A percentile compares a stretch with the other conserved stretches of the same genome.
phyloP scores from a whole-genome alignment of 1,140 invertebrate genomes.

The Drosophila ficusphila region DNA sequence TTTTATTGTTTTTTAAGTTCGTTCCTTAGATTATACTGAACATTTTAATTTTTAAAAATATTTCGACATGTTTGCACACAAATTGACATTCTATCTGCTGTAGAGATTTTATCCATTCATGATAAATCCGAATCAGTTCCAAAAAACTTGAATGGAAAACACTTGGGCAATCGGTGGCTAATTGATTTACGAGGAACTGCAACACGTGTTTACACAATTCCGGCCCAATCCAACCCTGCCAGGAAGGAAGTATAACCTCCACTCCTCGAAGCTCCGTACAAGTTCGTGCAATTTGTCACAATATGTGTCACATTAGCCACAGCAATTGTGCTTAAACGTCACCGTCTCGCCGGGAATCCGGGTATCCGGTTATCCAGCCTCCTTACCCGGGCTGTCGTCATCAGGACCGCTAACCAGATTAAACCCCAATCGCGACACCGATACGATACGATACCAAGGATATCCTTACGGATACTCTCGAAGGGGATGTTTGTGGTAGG shows the following conservation, averaged over 20 bases:
- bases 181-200: conserved; percentile 45
- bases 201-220: conserved; percentile 71
- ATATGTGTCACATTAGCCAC: conserved; percentile 84
- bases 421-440: conserved; percentile 76
- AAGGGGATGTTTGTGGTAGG: conserved; percentile 14
- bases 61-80: too few species aligned
- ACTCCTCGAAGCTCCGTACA: conserved; percentile 15
- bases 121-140: neutral
- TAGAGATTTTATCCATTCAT: neutral
- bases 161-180: conserved; percentile 19
- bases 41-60: too few species aligned
- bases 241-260: conserved; percentile 4
- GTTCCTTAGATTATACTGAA: too few species aligned
- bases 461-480: conserved; percentile 2
- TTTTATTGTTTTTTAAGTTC: too few species aligned
- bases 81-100: too few species aligned
- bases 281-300: conserved; percentile 83
- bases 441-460: conserved; percentile 47
- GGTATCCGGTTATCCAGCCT: conserved; percentile 3
- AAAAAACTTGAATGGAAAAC: neutral
- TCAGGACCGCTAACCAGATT: conserved; percentile 76
- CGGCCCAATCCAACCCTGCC: conserved; percentile 21
- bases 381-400: conserved; percentile 27
- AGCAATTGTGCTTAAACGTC: conserved; percentile 82
- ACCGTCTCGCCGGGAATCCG: conserved; percentile 20